These are phyloP conservation scores for Gymnoscopelus microlampas DNA, from an alignment of 2,797 vertebrate species.

Conservation along the genomic window DNA sequence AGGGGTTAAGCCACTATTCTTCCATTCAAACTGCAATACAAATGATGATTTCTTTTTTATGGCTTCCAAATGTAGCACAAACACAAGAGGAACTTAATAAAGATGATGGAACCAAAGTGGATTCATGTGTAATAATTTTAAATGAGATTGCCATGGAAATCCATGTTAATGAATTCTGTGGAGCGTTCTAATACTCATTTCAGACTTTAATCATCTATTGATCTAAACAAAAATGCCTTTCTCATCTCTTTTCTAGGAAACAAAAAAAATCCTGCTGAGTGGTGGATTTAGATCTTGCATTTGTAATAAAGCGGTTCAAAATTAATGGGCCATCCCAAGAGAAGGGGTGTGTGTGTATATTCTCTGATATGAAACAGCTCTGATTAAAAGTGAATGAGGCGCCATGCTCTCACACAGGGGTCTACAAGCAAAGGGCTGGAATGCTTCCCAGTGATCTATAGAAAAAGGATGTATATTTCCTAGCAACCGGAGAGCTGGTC, in stretches of 20 bases:
- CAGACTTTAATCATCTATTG: slow-evolving; percentile 61
- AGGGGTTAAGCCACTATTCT: slow-evolving; percentile 50
- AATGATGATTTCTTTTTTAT: slow-evolving; percentile 48
- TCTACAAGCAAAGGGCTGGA: slow-evolving; percentile 67
- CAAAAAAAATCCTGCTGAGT: slow-evolving; percentile 46
- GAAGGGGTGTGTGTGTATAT: slow-evolving; percentile 57
- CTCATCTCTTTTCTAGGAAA: slow-evolving; percentile 44
- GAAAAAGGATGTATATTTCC: slow-evolving; percentile 80
- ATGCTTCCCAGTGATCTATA: slow-evolving; percentile 76
- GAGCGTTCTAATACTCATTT: slow-evolving; percentile 41
- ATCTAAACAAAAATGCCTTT: slow-evolving; percentile 49
- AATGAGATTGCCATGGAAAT: slow-evolving; percentile 43
- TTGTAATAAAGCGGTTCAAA: slow-evolving; percentile 63
- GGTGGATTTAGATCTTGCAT: slow-evolving; percentile 59
- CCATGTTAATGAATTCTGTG: slow-evolving; percentile 55
- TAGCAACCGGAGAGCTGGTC: slow-evolving; percentile 75
- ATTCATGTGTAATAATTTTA: slow-evolving; percentile 38
- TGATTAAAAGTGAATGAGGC: slow-evolving; percentile 80
- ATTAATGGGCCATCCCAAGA: slow-evolving; percentile 60
- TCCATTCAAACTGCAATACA: slow-evolving; percentile 44
- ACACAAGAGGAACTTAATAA: slow-evolving; percentile 47
- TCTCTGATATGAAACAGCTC: slow-evolving; percentile 76
- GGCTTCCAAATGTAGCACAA: slow-evolving; percentile 62
- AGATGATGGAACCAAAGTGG: slow-evolving; percentile 30
- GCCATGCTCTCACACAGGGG: slow-evolving; percentile 63